Base-by-base conservation (phyloP, 2,797 vertebrate species). In the Sebastes vulpes region DNA sequence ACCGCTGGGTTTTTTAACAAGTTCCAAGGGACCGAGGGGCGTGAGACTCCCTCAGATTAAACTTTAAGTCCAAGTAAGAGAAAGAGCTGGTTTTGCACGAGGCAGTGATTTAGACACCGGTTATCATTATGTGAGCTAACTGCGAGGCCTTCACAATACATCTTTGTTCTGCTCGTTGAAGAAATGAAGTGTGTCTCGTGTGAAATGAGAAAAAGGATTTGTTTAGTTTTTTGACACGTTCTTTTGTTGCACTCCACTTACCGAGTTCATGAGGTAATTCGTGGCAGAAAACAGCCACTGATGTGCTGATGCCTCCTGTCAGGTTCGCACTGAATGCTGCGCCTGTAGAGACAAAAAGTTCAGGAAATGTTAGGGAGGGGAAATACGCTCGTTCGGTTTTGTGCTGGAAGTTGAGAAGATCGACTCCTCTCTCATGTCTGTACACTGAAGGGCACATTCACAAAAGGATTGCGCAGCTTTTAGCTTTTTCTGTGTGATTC, bases 191-290 rank as follows among this genome's bases (percentile, higher is more conserved):
- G 29, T 38, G 28, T 42, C 29, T 28, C 18, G 46, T 26, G 78
- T 35, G 25, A 21, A 12, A 73, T 4, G 16, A 67, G 38, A 52
- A 38, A 73, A 73, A 63, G 26, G 1, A 12, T 11, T 58, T 23
- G 46, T 65, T 80, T 76, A 3, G 5, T 26, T 48, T 11, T 18
- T 10, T 2, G 7, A 16, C 52, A 35, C 63, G 11, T 26, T 31
- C n/a, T 69, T 16, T 35, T 6, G 7, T 9, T 31, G 21, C 8
- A 6, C n/a, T 69, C n/a, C 52, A 90, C 90, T 96, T 96, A 99
- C 99, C 99, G 59, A 99, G 96, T 93, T 99, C 99, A 83, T 99
- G 98, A 79, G 99, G 99, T 90, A 99, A 96, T 84, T 99, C 99
- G 0, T 99, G 98, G 93, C 99, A 99, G 95, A 99, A 99, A 58